Evolutionary conservation across 1,140 invertebrate species (phyloP).

Genomic region (Dermatophagoides farinae): DNA sequence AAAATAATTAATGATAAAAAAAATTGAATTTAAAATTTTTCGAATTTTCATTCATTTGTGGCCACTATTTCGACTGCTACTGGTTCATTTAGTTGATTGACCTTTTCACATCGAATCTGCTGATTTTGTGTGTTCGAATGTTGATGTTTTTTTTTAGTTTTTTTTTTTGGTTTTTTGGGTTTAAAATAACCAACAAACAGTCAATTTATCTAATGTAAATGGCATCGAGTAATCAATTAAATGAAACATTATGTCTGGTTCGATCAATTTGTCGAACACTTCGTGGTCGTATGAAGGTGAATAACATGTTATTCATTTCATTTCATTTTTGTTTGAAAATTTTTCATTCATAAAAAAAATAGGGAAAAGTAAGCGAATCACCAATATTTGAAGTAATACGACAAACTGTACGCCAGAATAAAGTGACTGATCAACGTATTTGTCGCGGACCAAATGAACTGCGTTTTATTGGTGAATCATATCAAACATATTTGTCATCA

Average conservation of each 20-base stretch:
- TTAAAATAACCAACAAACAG: too few species aligned
- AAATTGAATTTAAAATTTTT: too few species aligned
- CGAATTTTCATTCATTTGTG: too few species aligned
- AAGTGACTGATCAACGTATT: constrained; percentile 4
- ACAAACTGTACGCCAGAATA: neutral
- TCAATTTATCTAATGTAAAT: too few species aligned
- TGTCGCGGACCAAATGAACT: constrained; percentile 3
- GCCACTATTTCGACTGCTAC: too few species aligned
- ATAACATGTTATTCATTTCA: neutral
- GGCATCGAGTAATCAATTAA: neutral
- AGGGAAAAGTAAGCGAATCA: neutral
- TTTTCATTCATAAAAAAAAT: constrained; percentile 1
- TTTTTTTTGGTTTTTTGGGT: too few species aligned
- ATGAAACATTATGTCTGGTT: neutral
- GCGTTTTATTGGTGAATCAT: neutral
- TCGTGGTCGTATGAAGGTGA: neutral
- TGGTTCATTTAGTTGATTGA: too few species aligned
- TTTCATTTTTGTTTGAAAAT: neutral
- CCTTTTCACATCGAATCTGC: too few species aligned
- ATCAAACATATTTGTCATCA: neutral
- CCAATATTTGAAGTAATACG: neutral
- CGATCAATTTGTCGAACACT: neutral
- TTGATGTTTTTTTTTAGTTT: too few species aligned
- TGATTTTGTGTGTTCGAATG: too few species aligned
- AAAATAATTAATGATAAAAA: too few species aligned